Conservation (phyloP, 2,113 vertebrate genomes). For the Oryctolagus cuniculus region DNA sequence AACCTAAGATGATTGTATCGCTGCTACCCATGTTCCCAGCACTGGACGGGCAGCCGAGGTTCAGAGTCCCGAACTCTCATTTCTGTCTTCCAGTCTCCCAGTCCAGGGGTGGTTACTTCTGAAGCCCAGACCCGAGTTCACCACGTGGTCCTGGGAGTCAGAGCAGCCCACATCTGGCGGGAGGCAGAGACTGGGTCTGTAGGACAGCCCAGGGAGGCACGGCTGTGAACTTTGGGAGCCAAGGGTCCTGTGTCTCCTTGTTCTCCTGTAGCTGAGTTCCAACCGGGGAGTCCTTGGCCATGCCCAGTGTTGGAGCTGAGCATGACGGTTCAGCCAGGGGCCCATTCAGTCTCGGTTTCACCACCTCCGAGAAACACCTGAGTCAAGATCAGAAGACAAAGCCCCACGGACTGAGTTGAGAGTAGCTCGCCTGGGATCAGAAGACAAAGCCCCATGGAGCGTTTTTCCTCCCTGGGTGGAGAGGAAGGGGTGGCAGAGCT, state of each 20-base stretch:
- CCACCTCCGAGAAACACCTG: too few relatives aligned
- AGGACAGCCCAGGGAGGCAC: background rate
- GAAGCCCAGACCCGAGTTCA: background rate
- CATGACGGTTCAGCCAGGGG: background rate
- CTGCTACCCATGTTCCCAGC: background rate
- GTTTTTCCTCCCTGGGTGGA: too few relatives aligned
- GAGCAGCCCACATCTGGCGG: fast-evolving
- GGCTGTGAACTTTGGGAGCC: background rate
- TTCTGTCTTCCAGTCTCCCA: background rate
- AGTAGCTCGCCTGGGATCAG: too few relatives aligned
- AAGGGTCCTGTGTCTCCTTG: background rate
- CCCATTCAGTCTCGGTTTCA: too few relatives aligned
- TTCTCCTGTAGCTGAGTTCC: too few relatives aligned
- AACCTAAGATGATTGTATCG: background rate
- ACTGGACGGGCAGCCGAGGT: background rate
- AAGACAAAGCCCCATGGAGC: too few relatives aligned
- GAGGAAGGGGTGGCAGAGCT: background rate
- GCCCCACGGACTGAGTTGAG: too few relatives aligned
- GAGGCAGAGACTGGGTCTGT: background rate
- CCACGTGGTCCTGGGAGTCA: background rate
- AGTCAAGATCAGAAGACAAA: too few relatives aligned
- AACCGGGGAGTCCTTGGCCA: too few relatives aligned
- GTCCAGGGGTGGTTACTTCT: background rate
- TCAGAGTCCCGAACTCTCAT: background rate
- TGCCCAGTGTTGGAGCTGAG: background rate